Evolutionary conservation across 1,140 invertebrate species (phyloP), one percentile per base, ranked within the genome.

Genomic region (Parasteatoda tepidariorum): DNA sequence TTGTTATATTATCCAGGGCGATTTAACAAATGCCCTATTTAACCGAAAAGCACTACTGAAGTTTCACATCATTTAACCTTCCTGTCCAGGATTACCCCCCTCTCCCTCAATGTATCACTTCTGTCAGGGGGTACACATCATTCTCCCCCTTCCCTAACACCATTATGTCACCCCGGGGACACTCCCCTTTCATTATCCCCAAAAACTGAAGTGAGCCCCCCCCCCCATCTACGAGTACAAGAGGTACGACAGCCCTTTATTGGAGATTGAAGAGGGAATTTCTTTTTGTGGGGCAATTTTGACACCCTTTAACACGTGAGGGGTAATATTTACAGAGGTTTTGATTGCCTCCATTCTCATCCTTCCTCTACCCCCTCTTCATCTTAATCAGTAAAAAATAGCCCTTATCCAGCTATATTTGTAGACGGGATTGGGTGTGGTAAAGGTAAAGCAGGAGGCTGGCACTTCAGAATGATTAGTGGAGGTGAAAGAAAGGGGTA

Each of bases 21-120:
- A 82, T 82, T 82, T 82, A 70, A 71, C 78, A 82, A 82, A 82
- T 82, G 78, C 41, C 41, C 78, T 67, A 71, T 62, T 82, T 70
- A n/a, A 70, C 54, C 48, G 78, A 30, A 66, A 76, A 70, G 78
- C 75, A 67, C 33, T 67, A 79, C 54, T 24, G 33, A 30, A 22
- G 66, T 82, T 67, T 33, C 78, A 79, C 78, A 71, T 71, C 78
- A 82, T 82, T 82, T 82, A 82, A 82, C 78, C 78, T 82, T 71
- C 66, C 66, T 59, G 78, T 71, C 66, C 78, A 18, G n/a, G n/a
- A 13, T 48, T 9, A 18, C 38, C 61, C 48, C n/a, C 6, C 30
- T 30, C 34, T 64, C 33, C 62, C 30, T 24, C 64, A 67, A 82
- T 82, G 67, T 61, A 82, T 82, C 78, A 82, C 66, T 71, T 62